Evolutionary conservation across 2,797 vertebrate species (phyloP).

Genomic region (Propithecus deckenii): DNA sequence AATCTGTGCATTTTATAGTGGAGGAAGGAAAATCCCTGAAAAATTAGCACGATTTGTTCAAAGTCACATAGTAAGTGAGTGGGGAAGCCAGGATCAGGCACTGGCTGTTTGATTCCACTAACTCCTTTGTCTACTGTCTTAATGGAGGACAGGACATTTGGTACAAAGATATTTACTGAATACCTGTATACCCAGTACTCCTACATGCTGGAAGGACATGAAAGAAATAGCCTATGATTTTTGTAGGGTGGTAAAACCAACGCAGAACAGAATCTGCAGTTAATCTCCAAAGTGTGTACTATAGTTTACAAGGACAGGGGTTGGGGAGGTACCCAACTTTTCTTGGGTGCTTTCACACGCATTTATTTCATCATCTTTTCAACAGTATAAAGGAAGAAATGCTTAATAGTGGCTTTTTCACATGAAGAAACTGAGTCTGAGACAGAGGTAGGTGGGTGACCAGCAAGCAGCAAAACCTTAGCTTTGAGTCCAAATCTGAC

Average conservation of each 20-base stretch:
- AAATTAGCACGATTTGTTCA: not conserved
- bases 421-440: not conserved
- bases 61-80: not conserved
- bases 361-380: not conserved
- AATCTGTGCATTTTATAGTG: not conserved
- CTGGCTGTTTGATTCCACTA: not conserved
- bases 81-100: not conserved
- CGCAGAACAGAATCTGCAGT: not conserved
- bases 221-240: not conserved
- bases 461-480: not conserved
- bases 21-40: not conserved
- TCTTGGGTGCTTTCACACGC: not conserved
- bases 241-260: not conserved
- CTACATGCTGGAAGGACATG: not conserved
- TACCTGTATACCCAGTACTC: not conserved
- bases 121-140: not conserved
- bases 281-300: not conserved
- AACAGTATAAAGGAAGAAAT: not conserved
- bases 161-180: not conserved
- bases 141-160: not conserved
- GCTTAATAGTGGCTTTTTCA: not conserved
- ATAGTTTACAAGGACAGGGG: not conserved
- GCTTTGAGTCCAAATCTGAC: not conserved
- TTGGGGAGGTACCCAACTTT: not conserved
- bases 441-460: not conserved